These are phyloP conservation scores for Eledona agricola DNA, from an alignment of 2,888 invertebrate genomes.

Conservation along the genomic window DNA sequence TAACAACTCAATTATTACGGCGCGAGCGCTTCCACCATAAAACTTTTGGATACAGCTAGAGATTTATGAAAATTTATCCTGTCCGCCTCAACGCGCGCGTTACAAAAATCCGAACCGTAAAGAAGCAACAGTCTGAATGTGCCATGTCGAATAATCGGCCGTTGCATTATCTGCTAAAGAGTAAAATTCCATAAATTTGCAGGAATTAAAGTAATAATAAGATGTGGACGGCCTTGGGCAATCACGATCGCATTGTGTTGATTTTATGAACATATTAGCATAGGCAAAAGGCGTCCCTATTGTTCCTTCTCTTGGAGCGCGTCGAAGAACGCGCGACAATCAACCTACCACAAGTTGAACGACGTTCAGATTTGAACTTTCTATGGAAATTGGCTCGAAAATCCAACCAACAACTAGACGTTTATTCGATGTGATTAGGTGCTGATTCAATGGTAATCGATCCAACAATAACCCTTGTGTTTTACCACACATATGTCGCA, in stretches of 20 bases:
- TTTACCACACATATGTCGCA: slow-evolving; percentile 18
- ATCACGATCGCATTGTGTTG: slow-evolving; percentile 57
- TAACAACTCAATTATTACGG: slow-evolving; percentile 25
- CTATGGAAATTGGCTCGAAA: slow-evolving; percentile 28
- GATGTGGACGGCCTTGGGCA: slow-evolving; percentile 50
- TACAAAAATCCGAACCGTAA: too few relatives aligned
- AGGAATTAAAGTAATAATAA: slow-evolving; percentile 55
- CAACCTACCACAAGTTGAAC: slow-evolving; percentile 26
- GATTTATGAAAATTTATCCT: too few relatives aligned
- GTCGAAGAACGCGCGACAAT: slow-evolving; percentile 26
- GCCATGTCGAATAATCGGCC: slow-evolving; percentile 12
- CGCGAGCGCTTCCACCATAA: slow-evolving; percentile 10
- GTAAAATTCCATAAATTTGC: slow-evolving; percentile 53
- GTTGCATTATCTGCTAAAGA: slow-evolving; percentile 27
- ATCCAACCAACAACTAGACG: slow-evolving; percentile 17
- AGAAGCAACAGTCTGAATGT: too few relatives aligned
- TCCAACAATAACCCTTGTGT: slow-evolving; percentile 16
- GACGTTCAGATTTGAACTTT: slow-evolving; percentile 22
- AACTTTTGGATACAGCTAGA: too few relatives aligned
- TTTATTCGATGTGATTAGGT: slow-evolving; percentile 15
- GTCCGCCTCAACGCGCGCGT: too few relatives aligned
- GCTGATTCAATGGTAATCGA: slow-evolving; percentile 27
- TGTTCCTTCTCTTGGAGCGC: slow-evolving; percentile 24
- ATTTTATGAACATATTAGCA: slow-evolving; percentile 54
- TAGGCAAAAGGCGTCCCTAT: slow-evolving; percentile 38